phyloP scores from a whole-genome alignment of 2,888 invertebrate genomes.

The Plebejus melissa region DNA sequence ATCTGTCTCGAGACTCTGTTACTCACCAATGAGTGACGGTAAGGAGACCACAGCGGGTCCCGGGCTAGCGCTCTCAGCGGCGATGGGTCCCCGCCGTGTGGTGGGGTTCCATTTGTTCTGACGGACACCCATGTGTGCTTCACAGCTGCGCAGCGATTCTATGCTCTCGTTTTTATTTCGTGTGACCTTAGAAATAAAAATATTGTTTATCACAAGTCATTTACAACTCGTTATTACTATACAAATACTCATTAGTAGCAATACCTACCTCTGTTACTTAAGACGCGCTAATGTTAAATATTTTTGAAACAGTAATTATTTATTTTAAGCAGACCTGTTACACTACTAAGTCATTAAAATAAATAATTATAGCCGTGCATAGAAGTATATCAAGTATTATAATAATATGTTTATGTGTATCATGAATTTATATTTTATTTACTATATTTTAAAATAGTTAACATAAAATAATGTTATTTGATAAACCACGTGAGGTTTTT shows the following conservation, averaged over 20 bases:
- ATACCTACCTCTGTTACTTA: conserved; percentile 27
- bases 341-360: background rate
- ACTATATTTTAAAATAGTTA: no score
- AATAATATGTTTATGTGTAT: background rate
- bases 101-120: conserved; percentile 95
- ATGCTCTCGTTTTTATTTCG: conserved; percentile 36
- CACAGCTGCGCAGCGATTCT: conserved; percentile 52
- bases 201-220: background rate
- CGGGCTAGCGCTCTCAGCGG: conserved; percentile 90
- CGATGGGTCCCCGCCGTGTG: conserved; percentile 91
- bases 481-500: no score
- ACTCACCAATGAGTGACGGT: conserved; percentile 87
- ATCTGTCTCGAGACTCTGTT: background rate
- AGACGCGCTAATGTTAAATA: background rate
- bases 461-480: no score
- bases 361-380: background rate
- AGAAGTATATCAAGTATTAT: background rate
- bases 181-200: background rate
- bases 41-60: conserved; percentile 92
- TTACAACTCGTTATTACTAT: background rate
- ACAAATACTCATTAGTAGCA: background rate
- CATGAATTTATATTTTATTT: no score
- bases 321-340: background rate
- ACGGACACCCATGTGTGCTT: conserved; percentile 81
- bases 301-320: background rate